Evolutionary conservation across 2,113 vertebrate genomes (phyloP), one percentile per base, ranked within the genome.

Genomic region (Elanus axillaris): DNA sequence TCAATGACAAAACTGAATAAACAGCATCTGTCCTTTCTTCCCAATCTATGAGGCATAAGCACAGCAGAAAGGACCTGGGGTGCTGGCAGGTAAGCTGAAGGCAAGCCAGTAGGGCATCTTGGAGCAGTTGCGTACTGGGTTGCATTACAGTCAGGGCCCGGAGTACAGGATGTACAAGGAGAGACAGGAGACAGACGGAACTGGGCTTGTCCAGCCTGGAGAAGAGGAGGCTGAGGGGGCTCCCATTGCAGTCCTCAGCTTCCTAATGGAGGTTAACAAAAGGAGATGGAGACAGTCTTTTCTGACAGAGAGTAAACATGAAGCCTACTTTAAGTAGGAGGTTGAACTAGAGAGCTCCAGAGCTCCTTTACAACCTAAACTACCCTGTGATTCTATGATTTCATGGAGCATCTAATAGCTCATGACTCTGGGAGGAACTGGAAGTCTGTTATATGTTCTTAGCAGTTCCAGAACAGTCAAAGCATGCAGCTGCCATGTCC

Each of bases 371-470:
- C 45, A 87, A 63, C 50, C 21, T 59, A 42, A 89, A 59, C 13
- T 78, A 67, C 45, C 18, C 76, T 3, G 3, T 74, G 62, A 48
- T 34, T 82, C 84, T 72, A 11, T 52, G 55, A 94, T 83, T 94
- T 84, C 72, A 96, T 34, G 63, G 18, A 94, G 68, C 72, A 75
- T 56, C 79, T 77, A 86, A 81, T 16, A 93, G 64, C 25, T 84
- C 63, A 84, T 74, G 79, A 47, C 59, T 94, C 48, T 56, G 68
- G 36, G 88, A 96, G 56, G 53, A 92, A 86, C 63, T 66, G 58
- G 34, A 92, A 94, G n/a, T 71, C 92, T 96, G 83, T 72, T 95
- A 56, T 78, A 67, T 86, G 92, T 88, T 77, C 88, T 71, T 75
- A 67, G 27, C 79, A 94, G 86, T 47, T 96, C n/a, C 83, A 86